A percentile compares a stretch with the other conserved stretches of the same genome.
These are phyloP conservation scores for Takifugu ocellatus DNA, from an alignment of 2,797 vertebrate genomes.

Conservation along the genomic window DNA sequence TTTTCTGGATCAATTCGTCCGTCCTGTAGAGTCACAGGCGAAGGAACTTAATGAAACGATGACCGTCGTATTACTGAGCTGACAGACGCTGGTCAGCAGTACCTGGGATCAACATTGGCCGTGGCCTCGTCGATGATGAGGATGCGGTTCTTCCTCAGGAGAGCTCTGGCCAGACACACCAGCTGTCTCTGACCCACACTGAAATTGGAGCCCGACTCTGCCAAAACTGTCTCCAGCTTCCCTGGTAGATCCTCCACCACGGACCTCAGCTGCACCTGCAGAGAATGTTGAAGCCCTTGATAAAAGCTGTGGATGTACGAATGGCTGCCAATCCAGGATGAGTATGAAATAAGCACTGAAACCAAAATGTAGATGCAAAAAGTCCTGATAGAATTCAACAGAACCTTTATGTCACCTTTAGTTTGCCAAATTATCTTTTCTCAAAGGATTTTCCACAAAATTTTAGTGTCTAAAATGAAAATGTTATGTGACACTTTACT, in stretches of 20 bases:
- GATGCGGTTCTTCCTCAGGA: conserved; percentile 92
- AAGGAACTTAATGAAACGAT: background rate
- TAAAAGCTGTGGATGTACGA: too few species aligned
- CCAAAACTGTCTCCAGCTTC: conserved; percentile 87
- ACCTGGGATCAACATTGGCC: conserved; percentile 90
- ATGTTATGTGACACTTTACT: too few species aligned
- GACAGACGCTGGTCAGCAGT: background rate
- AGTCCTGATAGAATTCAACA: too few species aligned
- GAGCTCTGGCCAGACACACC: conserved; percentile 90
- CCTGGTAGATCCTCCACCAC: conserved; percentile 86
- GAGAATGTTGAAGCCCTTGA: background rate
- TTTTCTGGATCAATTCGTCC: conserved; percentile 60
- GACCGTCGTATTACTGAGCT: background rate
- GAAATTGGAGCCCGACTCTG: conserved; percentile 95
- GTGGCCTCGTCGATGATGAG: conserved; percentile 96
- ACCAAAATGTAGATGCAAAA: too few species aligned
- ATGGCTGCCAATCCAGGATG: too few species aligned
- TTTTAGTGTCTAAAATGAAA: too few species aligned
- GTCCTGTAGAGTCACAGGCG: conserved; percentile 25
- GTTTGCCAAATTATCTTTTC: too few species aligned
- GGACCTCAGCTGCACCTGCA: conserved; percentile 90
- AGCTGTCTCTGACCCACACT: conserved; percentile 94
- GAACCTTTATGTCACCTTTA: too few species aligned
- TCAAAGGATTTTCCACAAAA: too few species aligned
- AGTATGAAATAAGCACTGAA: too few species aligned